A percentile compares a stretch with the other conserved stretches of the same genome.
phyloP scores from a whole-genome alignment of 2,888 invertebrate species.

The Alcis repandata region DNA sequence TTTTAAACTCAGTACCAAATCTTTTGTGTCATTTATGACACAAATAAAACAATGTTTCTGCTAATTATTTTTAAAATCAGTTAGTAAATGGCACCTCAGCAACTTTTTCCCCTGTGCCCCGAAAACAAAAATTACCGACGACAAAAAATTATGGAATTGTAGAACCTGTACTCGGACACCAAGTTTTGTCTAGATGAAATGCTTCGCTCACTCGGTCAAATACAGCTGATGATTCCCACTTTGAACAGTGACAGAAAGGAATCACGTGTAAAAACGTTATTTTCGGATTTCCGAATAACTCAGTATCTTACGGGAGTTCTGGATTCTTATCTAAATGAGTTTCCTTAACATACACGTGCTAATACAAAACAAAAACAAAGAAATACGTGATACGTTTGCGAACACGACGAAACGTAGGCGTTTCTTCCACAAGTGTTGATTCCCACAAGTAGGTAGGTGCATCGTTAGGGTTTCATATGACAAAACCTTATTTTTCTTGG shows the following conservation, averaged over 20 bases:
- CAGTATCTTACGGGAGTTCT: slow-evolving; percentile 10
- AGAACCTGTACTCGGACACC: too few species aligned
- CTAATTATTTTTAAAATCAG: too few species aligned
- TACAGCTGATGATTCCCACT: background rate
- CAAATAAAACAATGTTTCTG: too few species aligned
- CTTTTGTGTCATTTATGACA: too few species aligned
- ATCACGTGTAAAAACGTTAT: background rate
- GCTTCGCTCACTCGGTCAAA: too few species aligned
- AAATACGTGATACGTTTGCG: slow-evolving; percentile 44
- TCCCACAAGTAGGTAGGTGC: background rate
- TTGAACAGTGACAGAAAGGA: background rate
- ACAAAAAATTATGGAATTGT: too few species aligned
- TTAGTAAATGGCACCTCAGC: too few species aligned
- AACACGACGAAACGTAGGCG: slow-evolving; percentile 32
- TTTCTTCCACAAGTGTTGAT: slow-evolving; percentile 28
- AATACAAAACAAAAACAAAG: slow-evolving; percentile 48
- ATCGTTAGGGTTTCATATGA: background rate
- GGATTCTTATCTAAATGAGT: slow-evolving; percentile 46
- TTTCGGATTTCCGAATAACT: background rate
- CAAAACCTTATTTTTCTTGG: background rate
- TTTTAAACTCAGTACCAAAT: too few species aligned
- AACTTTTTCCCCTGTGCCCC: too few species aligned
- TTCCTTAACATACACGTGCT: slow-evolving; percentile 40
- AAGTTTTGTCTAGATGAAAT: too few species aligned
- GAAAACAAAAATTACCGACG: too few species aligned